Base-by-base conservation (phyloP, 2,888 invertebrate species). In the Ceraclea dissimilis region DNA sequence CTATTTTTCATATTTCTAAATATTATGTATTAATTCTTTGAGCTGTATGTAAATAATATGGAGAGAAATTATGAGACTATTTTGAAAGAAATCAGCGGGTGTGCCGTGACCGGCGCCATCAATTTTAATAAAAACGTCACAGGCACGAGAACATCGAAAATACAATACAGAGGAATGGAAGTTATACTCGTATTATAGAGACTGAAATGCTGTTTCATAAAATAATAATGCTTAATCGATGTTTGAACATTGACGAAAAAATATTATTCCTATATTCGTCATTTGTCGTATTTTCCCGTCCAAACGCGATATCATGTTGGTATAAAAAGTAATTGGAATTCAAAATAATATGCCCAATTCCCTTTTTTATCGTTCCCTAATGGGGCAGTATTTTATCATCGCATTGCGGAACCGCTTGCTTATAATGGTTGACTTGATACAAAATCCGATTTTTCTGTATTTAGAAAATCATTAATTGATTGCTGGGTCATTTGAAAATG, bases 111-210 rank as follows among this genome's bases (percentile, higher is more conserved):
- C 47, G 46, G 33, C 46, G 46, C 52, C 43, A 60, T 60, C 56
- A 56, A 60, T 60, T 58, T 58, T 54, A 60, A 60, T 58, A 60
- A 60, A 60, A 60, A 51, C 49, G 55, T 52, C 60, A 49, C 43
- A 48, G 44, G 46, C 52, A 39, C 46, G 48, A 56, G 48, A 31
- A 47, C 16, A 43, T 43, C 26, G 26, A 26, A 26, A 26, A 39
- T 16, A 39, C 39, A 39, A 39, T 39, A 16, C 39, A 26, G 4
- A 26, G 26, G 10, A 26, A 26, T 26, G 39, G 39, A 16, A 16
- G 39, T 39, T 16, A 16, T n/a, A n/a, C n/a, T n/a, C n/a, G n/a
- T n/a, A n/a, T n/a, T n/a, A n/a, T 39, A 39, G 13, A 39, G 39
- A 39, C 39, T 26, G 10, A 39, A 39, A 16, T 39, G 39, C 16